Base-by-base conservation (phyloP, 2,888 invertebrate genomes). In the Mimumesa dahlbomi region DNA sequence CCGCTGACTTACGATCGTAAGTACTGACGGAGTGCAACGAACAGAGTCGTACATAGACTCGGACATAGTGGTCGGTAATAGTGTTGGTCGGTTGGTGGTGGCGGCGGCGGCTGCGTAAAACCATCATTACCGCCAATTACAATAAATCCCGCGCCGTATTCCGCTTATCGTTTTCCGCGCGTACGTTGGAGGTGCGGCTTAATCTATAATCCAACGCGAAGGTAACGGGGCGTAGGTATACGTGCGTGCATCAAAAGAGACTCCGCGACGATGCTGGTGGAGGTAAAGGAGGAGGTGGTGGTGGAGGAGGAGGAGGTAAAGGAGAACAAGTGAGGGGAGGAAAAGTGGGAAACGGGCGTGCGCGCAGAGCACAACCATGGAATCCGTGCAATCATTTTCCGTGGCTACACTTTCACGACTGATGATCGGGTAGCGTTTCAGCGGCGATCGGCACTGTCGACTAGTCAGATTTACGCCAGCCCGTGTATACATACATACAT, bases 101-200 rank as follows among this genome's bases (percentile, higher is more conserved):
- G 75, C 67, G 66, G 75, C 72, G 61, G 46, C 58, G 40, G 31
- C 66, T 63, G 62, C 70, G 81, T 83, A 77, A 84, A 84, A 83
- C 85, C 84, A 77, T 85, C 84, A 85, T 86, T 86, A 86, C 85
- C 81, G 79, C 80, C 85, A 85, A 85, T 86, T 84, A 84, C 85
- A 82, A 85, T 85, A 86, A 86, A 86, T 86, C 86, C 83, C 77
- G 78, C 74, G 79, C 77, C 79, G 76, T 80, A 75, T 84, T 79
- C 81, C 75, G 79, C 81, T 82, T 83, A 83, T 84, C 83, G 82
- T 82, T 83, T 81, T 77, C 80, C 80, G 66, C 73, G 67, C 73
- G 75, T 66, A 65, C 53, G 58, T 50, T 59, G 56, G 70, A 81
- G 75, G 77, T 71, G 70, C 75, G 72, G 75, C 73, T 70, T 74